These are phyloP conservation scores for Lates calcarifer DNA, from an alignment of 2,113 vertebrate genomes.

Conservation along the genomic window DNA sequence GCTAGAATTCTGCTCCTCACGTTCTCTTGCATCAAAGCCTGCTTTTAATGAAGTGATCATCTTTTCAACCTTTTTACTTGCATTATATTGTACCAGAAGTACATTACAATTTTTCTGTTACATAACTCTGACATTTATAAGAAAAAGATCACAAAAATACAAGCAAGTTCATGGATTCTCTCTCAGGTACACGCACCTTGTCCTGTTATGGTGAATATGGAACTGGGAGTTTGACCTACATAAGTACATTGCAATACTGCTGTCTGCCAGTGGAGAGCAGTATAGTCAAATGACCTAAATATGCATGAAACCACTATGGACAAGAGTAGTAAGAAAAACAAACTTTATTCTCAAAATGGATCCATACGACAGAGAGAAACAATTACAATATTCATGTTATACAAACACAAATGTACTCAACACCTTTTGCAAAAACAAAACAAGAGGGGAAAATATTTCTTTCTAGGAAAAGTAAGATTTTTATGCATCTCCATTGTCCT, in stretches of 20 bases:
- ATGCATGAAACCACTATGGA: background rate
- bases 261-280: slow-evolving; percentile 63
- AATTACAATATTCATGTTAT: slow-evolving; percentile 55
- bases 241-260: background rate
- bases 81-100: background rate
- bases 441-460: background rate
- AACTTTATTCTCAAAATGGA: slow-evolving; percentile 72
- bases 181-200: background rate
- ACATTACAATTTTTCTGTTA: background rate
- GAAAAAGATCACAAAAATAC: background rate
- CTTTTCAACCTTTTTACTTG: background rate
- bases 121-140: background rate
- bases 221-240: slow-evolving; percentile 63
- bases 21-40: background rate
- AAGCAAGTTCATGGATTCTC: background rate
- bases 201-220: background rate
- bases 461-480: slow-evolving; percentile 8
- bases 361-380: slow-evolving; percentile 39
- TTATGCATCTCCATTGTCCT: slow-evolving; percentile 49
- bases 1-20: background rate
- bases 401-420: slow-evolving; percentile 55
- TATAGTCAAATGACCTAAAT: slow-evolving; percentile 36
- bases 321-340: slow-evolving; percentile 10
- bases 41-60: background rate
- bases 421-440: slow-evolving; percentile 2